Evolutionary conservation across 2,113 vertebrate species (phyloP).

Genomic region (Muntiacus muntjak): DNA sequence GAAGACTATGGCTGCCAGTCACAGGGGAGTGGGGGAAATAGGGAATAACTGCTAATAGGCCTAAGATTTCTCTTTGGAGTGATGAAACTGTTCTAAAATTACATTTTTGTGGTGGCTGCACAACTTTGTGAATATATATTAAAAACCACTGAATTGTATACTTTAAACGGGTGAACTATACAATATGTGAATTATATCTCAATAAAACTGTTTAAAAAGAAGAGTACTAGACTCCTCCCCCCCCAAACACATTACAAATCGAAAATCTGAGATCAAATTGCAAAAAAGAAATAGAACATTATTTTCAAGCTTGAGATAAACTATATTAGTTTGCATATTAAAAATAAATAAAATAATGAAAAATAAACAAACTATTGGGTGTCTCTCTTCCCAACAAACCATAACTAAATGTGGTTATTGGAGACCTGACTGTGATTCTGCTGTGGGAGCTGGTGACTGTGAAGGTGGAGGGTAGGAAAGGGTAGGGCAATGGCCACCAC

Average conservation of each 20-base stretch:
- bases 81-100: background rate
- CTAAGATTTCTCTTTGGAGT: background rate
- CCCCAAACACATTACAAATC: background rate
- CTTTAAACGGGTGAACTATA: background rate
- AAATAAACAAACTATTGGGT: background rate
- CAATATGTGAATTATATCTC: background rate
- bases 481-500: background rate
- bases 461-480: background rate
- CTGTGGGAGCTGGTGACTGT: background rate
- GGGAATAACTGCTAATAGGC: background rate
- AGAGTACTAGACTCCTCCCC: background rate
- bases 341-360: background rate
- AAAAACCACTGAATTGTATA: background rate
- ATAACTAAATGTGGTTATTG: background rate
- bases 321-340: background rate
- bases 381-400: background rate
- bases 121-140: background rate
- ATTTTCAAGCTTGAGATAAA: conserved; percentile 22
- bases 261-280: background rate
- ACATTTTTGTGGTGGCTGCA: background rate
- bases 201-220: background rate
- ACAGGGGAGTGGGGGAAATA: background rate
- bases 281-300: background rate
- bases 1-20: background rate
- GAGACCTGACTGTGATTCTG: background rate